Evolutionary conservation across 2,113 vertebrate species (phyloP).

Genomic region (Chamaetylas fuelleborni): DNA sequence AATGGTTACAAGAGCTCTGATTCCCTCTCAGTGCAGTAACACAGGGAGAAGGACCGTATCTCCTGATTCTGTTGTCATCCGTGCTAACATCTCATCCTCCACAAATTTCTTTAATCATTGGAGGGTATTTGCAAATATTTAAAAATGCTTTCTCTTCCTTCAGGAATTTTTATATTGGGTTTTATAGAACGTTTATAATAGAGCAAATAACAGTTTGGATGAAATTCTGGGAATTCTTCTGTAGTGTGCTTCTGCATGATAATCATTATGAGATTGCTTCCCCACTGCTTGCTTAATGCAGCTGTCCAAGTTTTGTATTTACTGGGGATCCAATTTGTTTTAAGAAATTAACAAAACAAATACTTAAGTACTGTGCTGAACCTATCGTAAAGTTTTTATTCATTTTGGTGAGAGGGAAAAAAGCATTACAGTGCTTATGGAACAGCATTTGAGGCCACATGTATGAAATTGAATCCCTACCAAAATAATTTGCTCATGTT

Average conservation of each 20-base stretch:
- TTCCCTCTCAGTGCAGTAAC: not conserved
- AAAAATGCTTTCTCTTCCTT: slow-evolving; percentile 67
- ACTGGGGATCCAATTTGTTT: slow-evolving; percentile 76
- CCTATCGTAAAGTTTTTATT: slow-evolving; percentile 75
- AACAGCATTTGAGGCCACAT: slow-evolving; percentile 64
- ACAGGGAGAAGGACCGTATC: not conserved
- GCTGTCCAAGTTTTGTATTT: slow-evolving; percentile 76
- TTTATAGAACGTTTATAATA: slow-evolving; percentile 78
- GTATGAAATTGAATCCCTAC: slow-evolving; percentile 72
- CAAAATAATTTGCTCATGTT: slow-evolving; percentile 57
- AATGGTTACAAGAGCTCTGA: not conserved
- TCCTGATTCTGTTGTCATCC: not conserved
- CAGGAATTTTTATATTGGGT: slow-evolving; percentile 74
- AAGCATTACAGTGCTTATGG: slow-evolving; percentile 43
- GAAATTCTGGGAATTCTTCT: slow-evolving; percentile 78
- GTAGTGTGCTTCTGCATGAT: slow-evolving; percentile 62
- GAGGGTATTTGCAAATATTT: slow-evolving; percentile 73
- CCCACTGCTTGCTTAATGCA: slow-evolving; percentile 76
- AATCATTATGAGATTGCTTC: slow-evolving; percentile 74
- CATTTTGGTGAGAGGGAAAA: slow-evolving; percentile 57
- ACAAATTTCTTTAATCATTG: slow-evolving; percentile 67
- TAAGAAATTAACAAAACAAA: slow-evolving; percentile 82
- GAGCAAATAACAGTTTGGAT: slow-evolving; percentile 77
- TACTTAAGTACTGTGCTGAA: slow-evolving; percentile 69
- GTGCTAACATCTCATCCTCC: slow-evolving; percentile 42